Evolutionary conservation across 2,113 vertebrate genomes (phyloP), one percentile per base, ranked within the genome.

Genomic region (Hyla sarda): DNA sequence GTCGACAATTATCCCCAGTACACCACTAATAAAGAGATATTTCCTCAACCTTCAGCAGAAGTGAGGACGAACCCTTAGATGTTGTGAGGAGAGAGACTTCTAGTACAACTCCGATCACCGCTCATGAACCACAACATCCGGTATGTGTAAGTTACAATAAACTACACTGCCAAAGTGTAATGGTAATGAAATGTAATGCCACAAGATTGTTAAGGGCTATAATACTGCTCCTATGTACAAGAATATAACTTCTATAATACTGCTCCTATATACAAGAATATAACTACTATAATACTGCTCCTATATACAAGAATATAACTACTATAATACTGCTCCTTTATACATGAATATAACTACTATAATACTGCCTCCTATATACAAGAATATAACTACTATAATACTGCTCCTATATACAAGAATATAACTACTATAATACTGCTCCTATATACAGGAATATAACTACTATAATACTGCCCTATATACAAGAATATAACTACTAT

Each of bases 1-100:
- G 50, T 16, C 75, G 47, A 69, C 60, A 79, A 87, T 30, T 76
- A 56, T 45, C 50, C 88, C 79, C 28, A 82, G 77, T 48, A 32
- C 7, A 56, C 48, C 83, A 87, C 4, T 88, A 45, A 9, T 87
- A 45, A 76, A 11, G 28, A 54, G 50, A 32, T 54, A 56, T 78
- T 78, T 78, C 23, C 75, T 34, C 30, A 54, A 21, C 28, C 50
- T 78, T 14, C 45, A 48, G 25, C 50, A 56, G 48, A 78, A 54
- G 50, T 30, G 25, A 10, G 74, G 8, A 32, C 7, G 48, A 76
- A 52, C 4, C 30, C 25, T 52, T 2, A 48, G 25, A 48, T 28
- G 23, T 8, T 25, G 5, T 48, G 25, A 13, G n/a, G n/a, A n/a
- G n/a, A n/a, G 4, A 13, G 2, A 13, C 1, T 14, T n/a, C 47